Percentiles rank a stretch among this genome's conserved stretches.
These are phyloP conservation scores for Melitaea cinxia DNA, from an alignment of 1,140 invertebrate genomes.

Conservation along the genomic window DNA sequence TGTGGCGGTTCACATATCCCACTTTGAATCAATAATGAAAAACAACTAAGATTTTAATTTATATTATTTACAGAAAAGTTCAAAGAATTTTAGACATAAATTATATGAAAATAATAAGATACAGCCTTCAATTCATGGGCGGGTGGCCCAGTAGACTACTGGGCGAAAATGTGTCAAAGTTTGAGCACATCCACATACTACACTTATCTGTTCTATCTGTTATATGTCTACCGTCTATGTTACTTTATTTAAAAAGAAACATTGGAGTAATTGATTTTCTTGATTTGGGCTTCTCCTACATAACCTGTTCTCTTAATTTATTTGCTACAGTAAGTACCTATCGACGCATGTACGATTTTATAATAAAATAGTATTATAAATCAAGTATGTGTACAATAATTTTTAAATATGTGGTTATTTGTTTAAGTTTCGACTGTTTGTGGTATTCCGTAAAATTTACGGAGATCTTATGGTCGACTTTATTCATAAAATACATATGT, in stretches of 20 bases:
- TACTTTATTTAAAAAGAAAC: slow-evolving; percentile 25
- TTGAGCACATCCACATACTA: slow-evolving; percentile 15
- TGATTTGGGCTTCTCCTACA: slow-evolving; percentile 43
- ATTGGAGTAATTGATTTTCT: slow-evolving; percentile 26
- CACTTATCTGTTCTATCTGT: slow-evolving; percentile 21
- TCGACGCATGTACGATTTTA: neutral
- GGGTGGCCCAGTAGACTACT: slow-evolving; percentile 24
- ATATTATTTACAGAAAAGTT: slow-evolving; percentile 19
- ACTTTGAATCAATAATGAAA: no score
- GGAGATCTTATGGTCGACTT: slow-evolving; percentile 24
- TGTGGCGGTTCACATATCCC: no score
- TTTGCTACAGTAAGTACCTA: slow-evolving; percentile 37
- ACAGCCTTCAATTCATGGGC: slow-evolving; percentile 14
- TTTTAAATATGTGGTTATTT: no score
- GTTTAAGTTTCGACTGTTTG: slow-evolving; percentile 21
- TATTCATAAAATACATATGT: slow-evolving; percentile 40
- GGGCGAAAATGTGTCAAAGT: slow-evolving; percentile 24
- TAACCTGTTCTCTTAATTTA: slow-evolving; percentile 41
- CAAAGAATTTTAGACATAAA: slow-evolving; percentile 27
- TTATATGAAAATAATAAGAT: slow-evolving; percentile 32
- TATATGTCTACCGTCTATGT: slow-evolving; percentile 14
- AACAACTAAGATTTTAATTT: neutral
- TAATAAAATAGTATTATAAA: no score
- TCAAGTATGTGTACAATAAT: no score
- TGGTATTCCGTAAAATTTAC: slow-evolving; percentile 33